phyloP scores from a whole-genome alignment of 2,888 invertebrate genomes.

The Myopa tessellatipennis region DNA sequence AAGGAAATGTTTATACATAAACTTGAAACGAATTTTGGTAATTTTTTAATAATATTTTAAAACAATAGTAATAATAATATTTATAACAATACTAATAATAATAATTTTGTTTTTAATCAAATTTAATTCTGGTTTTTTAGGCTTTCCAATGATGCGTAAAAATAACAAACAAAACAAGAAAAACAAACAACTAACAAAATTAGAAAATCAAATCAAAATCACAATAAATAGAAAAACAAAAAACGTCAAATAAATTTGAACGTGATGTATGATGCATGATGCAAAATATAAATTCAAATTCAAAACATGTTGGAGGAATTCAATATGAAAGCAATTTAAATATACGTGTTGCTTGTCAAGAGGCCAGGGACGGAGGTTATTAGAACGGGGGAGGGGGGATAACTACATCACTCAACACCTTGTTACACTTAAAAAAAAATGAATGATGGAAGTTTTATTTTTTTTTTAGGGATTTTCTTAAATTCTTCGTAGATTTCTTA shows the following conservation, averaged over 20 bases:
- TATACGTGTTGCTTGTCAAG: neutral
- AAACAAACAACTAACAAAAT: conserved; percentile 5
- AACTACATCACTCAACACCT: no score
- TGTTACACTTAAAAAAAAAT: no score
- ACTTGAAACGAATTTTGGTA: no score
- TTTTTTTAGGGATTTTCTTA: no score
- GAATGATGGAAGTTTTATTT: no score
- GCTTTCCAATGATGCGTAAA: neutral
- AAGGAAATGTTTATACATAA: no score
- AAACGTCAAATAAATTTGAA: neutral
- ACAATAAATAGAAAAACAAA: neutral
- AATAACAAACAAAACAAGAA: neutral
- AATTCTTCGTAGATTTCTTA: no score
- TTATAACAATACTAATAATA: neutral
- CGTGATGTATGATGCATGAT: neutral
- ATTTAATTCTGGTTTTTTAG: neutral
- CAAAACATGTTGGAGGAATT: neutral
- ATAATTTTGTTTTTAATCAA: neutral
- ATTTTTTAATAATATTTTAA: no score
- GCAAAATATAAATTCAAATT: conserved; percentile 7
- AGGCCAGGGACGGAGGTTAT: no score
- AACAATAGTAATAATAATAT: no score
- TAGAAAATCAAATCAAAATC: neutral
- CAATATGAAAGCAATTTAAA: neutral
- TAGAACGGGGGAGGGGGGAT: no score